Evolutionary conservation across 2,888 invertebrate species (phyloP).

Genomic region (Monochamus alternatus): DNA sequence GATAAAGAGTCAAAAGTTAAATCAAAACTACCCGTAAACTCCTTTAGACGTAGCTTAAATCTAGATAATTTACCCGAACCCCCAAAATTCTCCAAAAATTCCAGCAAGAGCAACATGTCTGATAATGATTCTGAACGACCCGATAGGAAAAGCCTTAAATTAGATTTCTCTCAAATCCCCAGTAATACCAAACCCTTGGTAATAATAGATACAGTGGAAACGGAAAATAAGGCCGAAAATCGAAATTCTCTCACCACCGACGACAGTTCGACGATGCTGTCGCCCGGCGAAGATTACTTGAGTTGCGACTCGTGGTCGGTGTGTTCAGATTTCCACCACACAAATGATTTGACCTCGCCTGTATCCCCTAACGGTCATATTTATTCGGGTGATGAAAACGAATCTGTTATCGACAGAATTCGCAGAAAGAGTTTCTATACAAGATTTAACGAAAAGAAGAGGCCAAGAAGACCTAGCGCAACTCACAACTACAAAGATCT

Average conservation of each 20-base stretch:
- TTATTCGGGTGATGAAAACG: constrained; percentile 71
- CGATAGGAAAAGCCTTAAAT: constrained; percentile 74
- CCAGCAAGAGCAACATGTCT: constrained; percentile 43
- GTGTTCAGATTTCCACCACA: constrained; percentile 74
- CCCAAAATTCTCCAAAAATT: constrained; percentile 54
- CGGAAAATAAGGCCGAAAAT: constrained; percentile 50
- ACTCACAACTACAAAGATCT: constrained; percentile 69
- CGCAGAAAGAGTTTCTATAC: constrained; percentile 91
- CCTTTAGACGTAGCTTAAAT: constrained; percentile 67
- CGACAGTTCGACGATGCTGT: constrained; percentile 71
- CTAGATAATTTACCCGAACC: constrained; percentile 63
- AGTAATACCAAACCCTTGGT: constrained; percentile 48
- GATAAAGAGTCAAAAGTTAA: constrained; percentile 58
- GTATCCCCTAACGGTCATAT: constrained; percentile 69
- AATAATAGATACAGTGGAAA: constrained; percentile 41
- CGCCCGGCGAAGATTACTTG: constrained; percentile 77
- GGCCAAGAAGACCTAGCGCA: constrained; percentile 79
- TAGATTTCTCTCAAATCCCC: constrained; percentile 74
- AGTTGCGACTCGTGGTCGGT: constrained; percentile 78
- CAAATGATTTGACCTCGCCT: constrained; percentile 58
- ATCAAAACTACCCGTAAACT: constrained; percentile 67
- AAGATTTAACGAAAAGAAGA: constrained; percentile 89
- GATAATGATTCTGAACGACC: constrained; percentile 52
- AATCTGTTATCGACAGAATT: constrained; percentile 89
- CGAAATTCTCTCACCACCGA: constrained; percentile 63